Evolutionary conservation across 2,888 invertebrate genomes (phyloP), one percentile per base, ranked within the genome.

Genomic region (Ametastegia equiseti): DNA sequence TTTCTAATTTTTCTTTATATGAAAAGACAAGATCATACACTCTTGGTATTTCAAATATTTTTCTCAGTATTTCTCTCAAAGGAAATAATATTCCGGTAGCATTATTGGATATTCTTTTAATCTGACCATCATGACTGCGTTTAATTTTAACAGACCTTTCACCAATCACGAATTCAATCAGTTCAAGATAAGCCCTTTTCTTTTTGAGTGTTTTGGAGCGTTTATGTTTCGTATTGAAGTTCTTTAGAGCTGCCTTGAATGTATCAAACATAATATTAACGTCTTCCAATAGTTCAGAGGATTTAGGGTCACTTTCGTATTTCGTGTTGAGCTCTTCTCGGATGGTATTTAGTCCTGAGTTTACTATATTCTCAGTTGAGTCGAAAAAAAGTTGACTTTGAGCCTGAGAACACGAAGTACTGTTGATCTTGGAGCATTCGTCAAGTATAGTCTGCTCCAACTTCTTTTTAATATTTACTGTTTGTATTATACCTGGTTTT

Each of bases 31-130:
- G 67, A 11, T 67, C 23, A 27, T 82, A 82, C 15, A 84, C 83
- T 15, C 75, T 78, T 5, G 85, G 84, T 27, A 84, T 73, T 80
- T 84, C 71, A n/a, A 86, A 80, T 77, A 85, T 83, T 47, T 80
- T 80, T 73, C 50, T 82, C 9, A 86, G 81, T 13, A 85, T 77
- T 5, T 67, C 19, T 82, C 80, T 83, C 30, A 84, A 33, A 1
- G 83, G 47, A 45, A 86, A 77, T 33, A 82, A 33, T n/a, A 65
- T 65, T 65, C 15, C 65, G 15, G 45, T 82, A 65, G 45, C 71
- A 19, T 42, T 13, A 23, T 65, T n/a, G 13, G 13, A 2, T 36
- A 13, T 36, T 65, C 4, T 19, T 65, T 65, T 65, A 3, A 65
- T 19, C 65, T 65, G 65, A 36, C 65, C 65, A 65, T 65, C 65